A percentile compares a stretch with the other conserved stretches of the same genome.
These are phyloP conservation scores for Xiphophorus hellerii DNA, from an alignment of 2,113 vertebrate species.

Conservation along the genomic window DNA sequence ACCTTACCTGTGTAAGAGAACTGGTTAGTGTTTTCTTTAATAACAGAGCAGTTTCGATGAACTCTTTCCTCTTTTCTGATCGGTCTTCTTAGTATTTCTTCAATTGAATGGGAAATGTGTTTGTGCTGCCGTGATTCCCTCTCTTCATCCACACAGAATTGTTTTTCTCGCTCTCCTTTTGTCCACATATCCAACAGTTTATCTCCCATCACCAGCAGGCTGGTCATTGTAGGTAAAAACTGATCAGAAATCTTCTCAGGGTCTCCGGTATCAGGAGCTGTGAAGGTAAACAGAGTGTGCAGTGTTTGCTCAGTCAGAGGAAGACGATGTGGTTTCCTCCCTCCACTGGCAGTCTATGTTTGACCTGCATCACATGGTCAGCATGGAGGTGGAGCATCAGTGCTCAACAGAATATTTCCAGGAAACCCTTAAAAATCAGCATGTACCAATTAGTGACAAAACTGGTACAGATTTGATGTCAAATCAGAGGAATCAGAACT, in stretches of 20 bases:
- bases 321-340: constrained; percentile 19
- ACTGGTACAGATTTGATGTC: background rate
- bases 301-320: constrained; percentile 8
- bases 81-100: constrained; percentile 70
- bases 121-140: constrained; percentile 22
- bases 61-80: constrained; percentile 17
- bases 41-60: constrained; percentile 49
- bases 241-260: background rate
- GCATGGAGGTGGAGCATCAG: constrained; percentile 57
- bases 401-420: constrained; percentile 3
- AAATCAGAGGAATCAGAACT: background rate
- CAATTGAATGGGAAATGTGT: constrained; percentile 66
- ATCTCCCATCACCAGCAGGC: constrained; percentile 11
- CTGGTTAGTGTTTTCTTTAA: constrained; percentile 56
- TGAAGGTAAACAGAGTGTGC: background rate
- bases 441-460: constrained; percentile 1
- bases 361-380: constrained; percentile 62
- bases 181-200: constrained; percentile 40
- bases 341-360: constrained; percentile 30
- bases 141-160: constrained; percentile 14
- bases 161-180: constrained; percentile 17
- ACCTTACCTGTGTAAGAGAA: constrained; percentile 41
- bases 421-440: constrained; percentile 18
- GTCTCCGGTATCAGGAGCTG: background rate
- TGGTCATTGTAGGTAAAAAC: background rate